phyloP scores from a whole-genome alignment of 1,140 invertebrate species.

The Euura lappo region DNA sequence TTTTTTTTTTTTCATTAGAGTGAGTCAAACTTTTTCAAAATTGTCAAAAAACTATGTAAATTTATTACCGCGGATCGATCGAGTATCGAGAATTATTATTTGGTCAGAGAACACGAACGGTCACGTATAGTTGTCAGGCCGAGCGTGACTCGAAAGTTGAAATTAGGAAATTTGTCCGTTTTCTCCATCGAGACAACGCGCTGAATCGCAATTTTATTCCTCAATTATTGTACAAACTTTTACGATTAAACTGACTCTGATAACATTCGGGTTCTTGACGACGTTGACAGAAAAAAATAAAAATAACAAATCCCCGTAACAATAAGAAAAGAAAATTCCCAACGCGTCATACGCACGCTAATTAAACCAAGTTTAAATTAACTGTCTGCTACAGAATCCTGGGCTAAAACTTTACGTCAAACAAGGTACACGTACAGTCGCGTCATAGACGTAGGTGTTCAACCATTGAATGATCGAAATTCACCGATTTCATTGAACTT shows the following conservation, averaged over 20 bases:
- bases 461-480: too few relatives aligned
- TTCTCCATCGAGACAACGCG: neutral
- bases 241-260: neutral
- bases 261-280: too few relatives aligned
- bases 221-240: neutral
- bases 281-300: too few relatives aligned
- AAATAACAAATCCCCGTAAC: too few relatives aligned
- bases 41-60: too few relatives aligned
- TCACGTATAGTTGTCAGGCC: neutral
- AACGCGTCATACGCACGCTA: neutral
- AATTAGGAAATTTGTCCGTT: constrained; percentile 15
- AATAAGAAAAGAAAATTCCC: neutral
- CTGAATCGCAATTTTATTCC: constrained; percentile 12
- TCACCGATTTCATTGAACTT: too few relatives aligned
- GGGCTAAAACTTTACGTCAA: neutral
- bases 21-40: too few relatives aligned
- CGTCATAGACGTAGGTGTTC: too few relatives aligned
- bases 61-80: too few relatives aligned
- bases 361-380: constrained; percentile 3
- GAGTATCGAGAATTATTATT: too few relatives aligned
- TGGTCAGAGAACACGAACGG: neutral
- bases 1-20: too few relatives aligned
- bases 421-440: too few relatives aligned
- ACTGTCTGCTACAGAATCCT: neutral
- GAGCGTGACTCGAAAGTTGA: constrained; percentile 14